Conservation (phyloP, 1,140 invertebrate genomes). For the Drosophila dunni region DNA sequence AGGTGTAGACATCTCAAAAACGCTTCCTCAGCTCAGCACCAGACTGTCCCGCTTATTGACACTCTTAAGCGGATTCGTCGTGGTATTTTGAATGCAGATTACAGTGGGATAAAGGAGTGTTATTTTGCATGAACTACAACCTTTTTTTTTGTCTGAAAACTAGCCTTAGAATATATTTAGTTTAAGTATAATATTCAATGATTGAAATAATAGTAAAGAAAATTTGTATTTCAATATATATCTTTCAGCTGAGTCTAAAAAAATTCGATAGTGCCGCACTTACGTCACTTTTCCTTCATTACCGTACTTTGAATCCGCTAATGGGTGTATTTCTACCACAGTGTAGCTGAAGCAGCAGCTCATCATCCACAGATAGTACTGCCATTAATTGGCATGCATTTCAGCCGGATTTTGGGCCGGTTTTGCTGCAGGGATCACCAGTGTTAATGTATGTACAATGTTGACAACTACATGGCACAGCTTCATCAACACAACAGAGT, state of each 20-base stretch:
- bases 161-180: no score
- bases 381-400: conserved; percentile 71
- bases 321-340: no score
- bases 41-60: conserved; percentile 1
- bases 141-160: no score
- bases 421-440: conserved; percentile 22
- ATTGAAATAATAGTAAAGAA: no score
- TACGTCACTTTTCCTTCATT: no score
- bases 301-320: no score
- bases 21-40: not conserved
- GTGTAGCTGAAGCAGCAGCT: conserved; percentile 35
- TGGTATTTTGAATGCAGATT: conserved; percentile 35
- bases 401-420: conserved; percentile 33
- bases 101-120: no score
- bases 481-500: conserved; percentile 64
- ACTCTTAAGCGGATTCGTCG: conserved; percentile 72
- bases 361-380: conserved; percentile 31
- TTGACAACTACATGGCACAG: conserved; percentile 78
- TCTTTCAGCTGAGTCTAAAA: no score
- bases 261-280: no score
- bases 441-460: conserved; percentile 39
- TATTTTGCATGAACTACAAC: no score
- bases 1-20: conserved; percentile 43
- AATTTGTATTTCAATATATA: no score
- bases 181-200: no score